Conservation (phyloP, 2,888 invertebrate species). For the Congeria kusceri region DNA sequence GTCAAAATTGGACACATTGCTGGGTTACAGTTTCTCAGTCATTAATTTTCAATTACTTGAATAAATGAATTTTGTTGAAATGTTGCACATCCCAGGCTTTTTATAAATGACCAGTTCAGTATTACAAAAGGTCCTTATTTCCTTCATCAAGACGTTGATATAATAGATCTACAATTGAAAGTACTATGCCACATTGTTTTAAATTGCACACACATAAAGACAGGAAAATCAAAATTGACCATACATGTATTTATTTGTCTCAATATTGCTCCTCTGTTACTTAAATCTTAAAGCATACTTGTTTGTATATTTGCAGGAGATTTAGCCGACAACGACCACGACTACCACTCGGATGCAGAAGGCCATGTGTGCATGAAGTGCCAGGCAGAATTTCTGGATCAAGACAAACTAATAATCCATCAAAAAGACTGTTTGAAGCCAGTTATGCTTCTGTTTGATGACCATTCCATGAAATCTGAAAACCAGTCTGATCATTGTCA, state of each 20-base stretch:
- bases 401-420: conserved; percentile 81
- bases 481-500: conserved; percentile 51
- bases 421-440: conserved; percentile 82
- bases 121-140: too few relatives aligned
- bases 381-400: conserved; percentile 81
- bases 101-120: too few relatives aligned
- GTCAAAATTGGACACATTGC: conserved; percentile 4
- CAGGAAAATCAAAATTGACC: too few relatives aligned
- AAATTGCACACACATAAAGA: too few relatives aligned
- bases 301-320: conserved; percentile 50
- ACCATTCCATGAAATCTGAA: conserved; percentile 42
- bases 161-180: too few relatives aligned
- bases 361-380: conserved; percentile 84
- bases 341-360: conserved; percentile 58
- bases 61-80: too few relatives aligned
- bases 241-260: too few relatives aligned
- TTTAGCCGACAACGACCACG: not conserved
- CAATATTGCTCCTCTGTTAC: too few relatives aligned
- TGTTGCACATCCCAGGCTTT: too few relatives aligned
- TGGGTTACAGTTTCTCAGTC: conserved; percentile 17
- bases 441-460: conserved; percentile 67
- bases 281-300: not conserved
- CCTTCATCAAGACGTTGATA: too few relatives aligned
- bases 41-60: conserved; percentile 5
- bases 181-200: too few relatives aligned